Evolutionary conservation across 2,797 vertebrate species (phyloP), one percentile per base, ranked within the genome.

Genomic region (Acropternis orthonyx): DNA sequence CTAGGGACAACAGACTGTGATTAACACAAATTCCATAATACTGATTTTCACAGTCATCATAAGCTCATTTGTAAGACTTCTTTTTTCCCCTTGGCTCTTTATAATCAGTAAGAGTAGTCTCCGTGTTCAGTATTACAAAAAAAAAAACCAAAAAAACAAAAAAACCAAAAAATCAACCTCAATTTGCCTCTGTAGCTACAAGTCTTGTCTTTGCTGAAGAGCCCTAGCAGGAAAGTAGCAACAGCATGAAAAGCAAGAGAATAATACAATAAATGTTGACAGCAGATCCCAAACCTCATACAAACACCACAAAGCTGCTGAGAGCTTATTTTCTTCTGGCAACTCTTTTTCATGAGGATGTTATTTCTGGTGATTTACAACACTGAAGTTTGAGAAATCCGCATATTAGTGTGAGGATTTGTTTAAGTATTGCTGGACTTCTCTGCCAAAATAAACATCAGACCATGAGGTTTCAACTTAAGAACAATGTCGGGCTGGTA

Each of bases 131-230:
- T 15, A 36, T n/a, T 39, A 24, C 14, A 3, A 36, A 36, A 54
- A 61, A 18, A 63, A n/a, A 21, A 26, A 9, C 10, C 3, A 9
- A 3, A 36, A n/a, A 54, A 61, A 18, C 58, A 36, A 21, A 26
- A 8, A 10, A 9, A 23, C 9, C 28, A 36, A 8, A 41, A 54
- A 28, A 13, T 21, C 18, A 17, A 37, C 10, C 2, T 0, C 2
- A 10, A 20, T 81, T 86, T 75, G 28, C 34, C 32, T 55, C 34
- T 49, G 19, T 21, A 85, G 48, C 21, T 27, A 23, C 19, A 56
- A 75, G 21, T 58, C 34, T 76, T 37, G 14, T 39, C 56, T 93
- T 77, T 88, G n/a, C 36, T 74, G 26, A 75, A 76, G 63, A 30
- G 48, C 26, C 54, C 26, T 52, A 41, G 28, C 46, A 66, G 20